phyloP scores from a whole-genome alignment of 1,140 invertebrate species.

The Drosophila lowei region DNA sequence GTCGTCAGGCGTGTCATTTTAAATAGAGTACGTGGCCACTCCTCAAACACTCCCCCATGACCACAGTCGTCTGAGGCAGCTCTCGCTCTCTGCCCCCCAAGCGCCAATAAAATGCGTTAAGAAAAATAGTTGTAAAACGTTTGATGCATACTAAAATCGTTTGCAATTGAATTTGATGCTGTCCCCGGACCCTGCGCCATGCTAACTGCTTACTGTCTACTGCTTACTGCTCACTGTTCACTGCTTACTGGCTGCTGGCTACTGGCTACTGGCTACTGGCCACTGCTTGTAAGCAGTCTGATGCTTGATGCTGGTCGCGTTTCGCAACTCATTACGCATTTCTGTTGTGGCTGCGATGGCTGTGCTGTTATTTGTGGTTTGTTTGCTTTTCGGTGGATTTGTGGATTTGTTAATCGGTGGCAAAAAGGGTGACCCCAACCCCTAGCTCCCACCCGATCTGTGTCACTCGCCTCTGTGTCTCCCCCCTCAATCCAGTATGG shows the following conservation, averaged over 20 bases:
- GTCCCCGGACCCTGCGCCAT: background rate
- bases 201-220: too few species aligned
- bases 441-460: background rate
- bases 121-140: constrained; percentile 81
- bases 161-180: constrained; percentile 71
- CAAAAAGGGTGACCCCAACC: constrained; percentile 12
- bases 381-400: constrained; percentile 18
- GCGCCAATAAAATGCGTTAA: constrained; percentile 80
- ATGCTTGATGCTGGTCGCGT: constrained; percentile 47
- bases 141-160: constrained; percentile 76
- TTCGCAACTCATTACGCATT: constrained; percentile 71
- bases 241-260: too few species aligned
- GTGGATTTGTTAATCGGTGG: constrained; percentile 34
- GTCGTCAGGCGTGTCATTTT: constrained; percentile 71
- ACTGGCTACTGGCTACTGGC: too few species aligned
- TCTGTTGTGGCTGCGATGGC: background rate
- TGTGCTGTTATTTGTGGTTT: constrained; percentile 21
- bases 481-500: too few species aligned
- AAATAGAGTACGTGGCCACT: constrained; percentile 66
- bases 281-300: constrained; percentile 3
- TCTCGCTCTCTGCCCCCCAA: constrained; percentile 46
- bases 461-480: constrained; percentile 8
- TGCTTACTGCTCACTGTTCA: too few species aligned
- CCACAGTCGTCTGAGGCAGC: constrained; percentile 3
- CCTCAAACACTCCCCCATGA: constrained; percentile 31